Conservation (phyloP, 2,113 vertebrate genomes). For the Talpa occidentalis region DNA sequence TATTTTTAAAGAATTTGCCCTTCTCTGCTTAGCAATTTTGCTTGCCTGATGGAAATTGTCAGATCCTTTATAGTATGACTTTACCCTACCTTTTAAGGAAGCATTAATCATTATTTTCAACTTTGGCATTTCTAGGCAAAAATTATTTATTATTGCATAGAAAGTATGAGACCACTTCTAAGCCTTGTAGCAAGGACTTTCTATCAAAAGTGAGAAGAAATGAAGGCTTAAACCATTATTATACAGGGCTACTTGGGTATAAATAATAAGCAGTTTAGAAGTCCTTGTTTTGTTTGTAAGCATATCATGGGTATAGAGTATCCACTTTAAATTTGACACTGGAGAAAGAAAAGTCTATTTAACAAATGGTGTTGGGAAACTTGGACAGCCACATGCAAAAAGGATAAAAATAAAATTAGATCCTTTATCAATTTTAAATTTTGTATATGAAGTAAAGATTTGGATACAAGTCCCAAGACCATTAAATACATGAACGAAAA, state of each 20-base stretch:
- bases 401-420: too few relatives aligned
- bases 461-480: too few relatives aligned
- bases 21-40: neutral
- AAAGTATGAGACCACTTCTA: neutral
- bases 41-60: neutral
- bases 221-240: neutral
- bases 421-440: too few relatives aligned
- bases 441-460: too few relatives aligned
- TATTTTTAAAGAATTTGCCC: slow-evolving; percentile 1
- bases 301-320: neutral
- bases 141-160: neutral
- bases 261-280: neutral
- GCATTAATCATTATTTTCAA: slow-evolving; percentile 11
- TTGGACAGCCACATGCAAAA: too few relatives aligned
- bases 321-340: neutral
- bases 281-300: neutral
- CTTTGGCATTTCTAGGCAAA: neutral
- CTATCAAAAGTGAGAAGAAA: neutral
- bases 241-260: neutral
- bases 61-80: neutral
- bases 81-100: neutral
- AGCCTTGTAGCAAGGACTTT: neutral
- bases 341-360: too few relatives aligned
- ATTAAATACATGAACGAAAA: too few relatives aligned
- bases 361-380: too few relatives aligned